Conservation (phyloP, 2,797 vertebrate species). For the Catamblyrhynchus diadema region DNA sequence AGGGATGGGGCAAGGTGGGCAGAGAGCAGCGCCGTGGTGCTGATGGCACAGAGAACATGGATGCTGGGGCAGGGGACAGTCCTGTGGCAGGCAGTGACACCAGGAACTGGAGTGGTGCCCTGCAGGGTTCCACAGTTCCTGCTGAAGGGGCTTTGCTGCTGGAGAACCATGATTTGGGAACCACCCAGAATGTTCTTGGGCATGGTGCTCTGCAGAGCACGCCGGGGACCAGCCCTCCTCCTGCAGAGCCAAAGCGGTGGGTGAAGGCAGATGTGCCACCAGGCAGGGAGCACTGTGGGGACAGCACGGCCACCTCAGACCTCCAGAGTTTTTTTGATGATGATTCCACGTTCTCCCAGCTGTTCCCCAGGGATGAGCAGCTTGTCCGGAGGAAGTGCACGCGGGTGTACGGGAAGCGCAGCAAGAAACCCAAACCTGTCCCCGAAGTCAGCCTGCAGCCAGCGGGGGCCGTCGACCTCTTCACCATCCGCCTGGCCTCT, state of each 20-base stretch:
- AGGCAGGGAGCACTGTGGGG: background rate
- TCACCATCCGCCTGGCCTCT: slow-evolving; percentile 63
- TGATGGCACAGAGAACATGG: background rate
- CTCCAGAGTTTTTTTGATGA: slow-evolving; percentile 84
- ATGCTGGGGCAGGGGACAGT: background rate
- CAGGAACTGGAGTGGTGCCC: background rate
- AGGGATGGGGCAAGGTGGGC: slow-evolving; percentile 8
- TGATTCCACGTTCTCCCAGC: slow-evolving; percentile 86
- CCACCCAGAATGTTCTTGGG: background rate
- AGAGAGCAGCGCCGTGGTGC: slow-evolving; percentile 22
- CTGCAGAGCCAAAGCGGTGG: background rate
- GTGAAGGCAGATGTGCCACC: background rate
- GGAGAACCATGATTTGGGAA: background rate
- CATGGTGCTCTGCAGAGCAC: background rate
- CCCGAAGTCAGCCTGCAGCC: slow-evolving; percentile 12
- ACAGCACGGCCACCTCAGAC: background rate
- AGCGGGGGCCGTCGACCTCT: slow-evolving; percentile 13
- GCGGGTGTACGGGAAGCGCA: slow-evolving; percentile 88
- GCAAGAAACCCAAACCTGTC: slow-evolving; percentile 76
- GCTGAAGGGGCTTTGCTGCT: background rate
- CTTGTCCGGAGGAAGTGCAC: slow-evolving; percentile 86
- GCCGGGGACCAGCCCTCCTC: background rate
- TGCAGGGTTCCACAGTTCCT: background rate
- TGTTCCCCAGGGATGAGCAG: slow-evolving; percentile 87
- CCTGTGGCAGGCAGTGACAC: accelerated